A percentile compares a stretch with the other conserved stretches of the same genome.
Evolutionary conservation across 2,113 vertebrate species (phyloP).

Genomic region (zebrafish (Danio rerio)): GRCz12tu NC_133195.1:45728001-45728500

Average conservation of each 20-base stretch:
- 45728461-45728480: conserved; percentile 98
- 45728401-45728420: conserved; percentile 83
- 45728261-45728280: conserved; percentile 55
- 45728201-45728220: conserved; percentile 29
- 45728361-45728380: conserved; percentile 90
- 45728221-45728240: conserved; percentile 50
- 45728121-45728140: conserved; percentile 44
- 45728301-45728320: conserved; percentile 19
- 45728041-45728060: conserved; percentile 88
- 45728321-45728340: conserved; percentile 74
- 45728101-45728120: conserved; percentile 51
- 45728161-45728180: conserved; percentile 14
- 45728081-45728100: conserved; percentile 79
- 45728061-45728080: conserved; percentile 84
- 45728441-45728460: conserved; percentile 81
- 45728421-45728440: conserved; percentile 72
- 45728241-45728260: conserved; percentile 15
- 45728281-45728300: conserved; percentile 45
- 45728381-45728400: conserved; percentile 95
- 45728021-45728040: conserved; percentile 89
- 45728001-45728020: conserved; percentile 78
- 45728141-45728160: conserved; percentile 37
- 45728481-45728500: conserved; percentile 95
- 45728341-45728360: conserved; percentile 89
- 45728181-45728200: conserved; percentile 24